A percentile compares a stretch with the other conserved stretches of the same genome.
These are phyloP conservation scores for Plectrocnemia conspersa DNA, from an alignment of 1,140 invertebrate species.

Conservation along the genomic window DNA sequence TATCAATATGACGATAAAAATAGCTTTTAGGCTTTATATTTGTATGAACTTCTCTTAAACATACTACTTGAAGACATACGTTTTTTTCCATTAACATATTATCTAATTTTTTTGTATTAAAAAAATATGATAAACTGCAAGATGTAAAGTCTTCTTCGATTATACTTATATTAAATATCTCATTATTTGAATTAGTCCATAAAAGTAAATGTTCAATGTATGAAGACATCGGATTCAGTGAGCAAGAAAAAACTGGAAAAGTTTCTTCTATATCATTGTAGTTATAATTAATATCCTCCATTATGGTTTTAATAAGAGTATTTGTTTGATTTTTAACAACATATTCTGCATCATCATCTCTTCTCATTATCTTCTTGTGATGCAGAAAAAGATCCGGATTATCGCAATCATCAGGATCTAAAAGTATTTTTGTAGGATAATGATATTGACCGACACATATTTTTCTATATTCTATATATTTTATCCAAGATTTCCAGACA, in stretches of 20 bases:
- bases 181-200: slow-evolving; percentile 21
- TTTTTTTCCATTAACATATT: background rate
- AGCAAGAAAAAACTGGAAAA: slow-evolving; percentile 27
- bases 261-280: slow-evolving; percentile 16
- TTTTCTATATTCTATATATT: slow-evolving; percentile 57
- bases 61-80: background rate
- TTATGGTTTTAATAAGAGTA: slow-evolving; percentile 25
- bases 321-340: slow-evolving; percentile 18
- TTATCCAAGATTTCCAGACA: slow-evolving; percentile 58
- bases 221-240: slow-evolving; percentile 19
- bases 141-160: slow-evolving; percentile 29
- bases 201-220: slow-evolving; percentile 19
- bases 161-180: slow-evolving; percentile 22
- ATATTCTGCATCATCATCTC: background rate
- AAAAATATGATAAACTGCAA: slow-evolving; percentile 21
- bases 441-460: slow-evolving; percentile 50
- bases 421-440: slow-evolving; percentile 50
- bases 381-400: slow-evolving; percentile 28
- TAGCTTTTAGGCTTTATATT: background rate
- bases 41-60: background rate
- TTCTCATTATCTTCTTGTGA: slow-evolving; percentile 28
- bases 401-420: slow-evolving; percentile 35
- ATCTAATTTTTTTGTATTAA: background rate
- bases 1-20: background rate
- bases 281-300: slow-evolving; percentile 18